Evolutionary conservation across 2,113 vertebrate species (phyloP), one percentile per base, ranked within the genome.

Genomic region (Grus americana): DNA sequence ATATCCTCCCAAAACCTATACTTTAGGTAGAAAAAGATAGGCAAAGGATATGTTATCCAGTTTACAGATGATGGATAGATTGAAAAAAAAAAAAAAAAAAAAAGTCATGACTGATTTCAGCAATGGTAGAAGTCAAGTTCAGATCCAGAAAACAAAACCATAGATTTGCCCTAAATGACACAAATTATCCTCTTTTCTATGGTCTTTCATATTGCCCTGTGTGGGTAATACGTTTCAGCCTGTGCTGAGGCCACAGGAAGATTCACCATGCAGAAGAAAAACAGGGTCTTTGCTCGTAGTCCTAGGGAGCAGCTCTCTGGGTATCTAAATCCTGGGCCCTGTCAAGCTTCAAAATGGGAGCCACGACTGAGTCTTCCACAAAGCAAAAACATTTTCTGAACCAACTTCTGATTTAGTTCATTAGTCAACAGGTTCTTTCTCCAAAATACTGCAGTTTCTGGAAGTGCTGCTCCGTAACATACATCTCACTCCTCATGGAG

Each of bases 361-460:
- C 29, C 16, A 6, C 1, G 0, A 21, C 1, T 3, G 42, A 42
- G 11, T n/a, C 72, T 44, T 12, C 44, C 2, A 1, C 32, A 47
- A 68, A 58, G 15, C 29, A 68, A 21, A 44, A 20, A 7, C n/a
- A 11, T 14, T 70, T 83, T 23, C 9, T 49, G n/a, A 54, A 24
- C 15, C 27, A 17, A 4, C 8, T 80, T 76, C 8, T 61, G 2
- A 4, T 54, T 49, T 17, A 36, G 3, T 20, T 68, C 18, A 9
- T 36, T 12, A 11, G 3, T 19, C 6, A 14, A 2, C 5, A 10
- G 12, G 12, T 62, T 17, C 30, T n/a, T 88, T 36, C 46, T 49
- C 50, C 29, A 23, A 22, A 52, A 40, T 5, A 12, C 0, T 4
- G 1, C 21, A 13, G 12, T 46, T 65, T 66, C 32, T 70, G 57